Base-by-base conservation (phyloP, 2,113 vertebrate species). In the Pogona vitticeps region DNA sequence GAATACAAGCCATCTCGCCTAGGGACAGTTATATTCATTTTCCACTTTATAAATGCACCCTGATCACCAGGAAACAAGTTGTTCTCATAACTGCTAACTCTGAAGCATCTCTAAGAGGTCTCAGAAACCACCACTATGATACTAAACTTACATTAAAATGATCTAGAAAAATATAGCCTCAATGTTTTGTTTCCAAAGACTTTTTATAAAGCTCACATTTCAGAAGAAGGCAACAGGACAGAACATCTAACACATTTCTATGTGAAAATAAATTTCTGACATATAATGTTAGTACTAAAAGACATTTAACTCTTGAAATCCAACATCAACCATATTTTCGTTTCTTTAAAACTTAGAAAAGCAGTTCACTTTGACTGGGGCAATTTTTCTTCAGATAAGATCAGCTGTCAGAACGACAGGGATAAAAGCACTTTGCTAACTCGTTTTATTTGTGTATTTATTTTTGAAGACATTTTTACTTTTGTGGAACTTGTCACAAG, bases 31-130 rank as follows among this genome's bases (percentile, higher is more conserved):
- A 70, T 63, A 63, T 23, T 46, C 7, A 42, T 81, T 88, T 84
- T 73, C 42, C 88, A 71, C 21, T 58, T 65, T 92, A 85, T 80
- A 92, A 91, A 92, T 91, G 89, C 83, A 94, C 94, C 92, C 94
- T 36, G 73, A 82, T 85, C 76, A 28, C 86, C 86, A 92, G 63
- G 91, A 93, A 78, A 56, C 68, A 88, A 92, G 80, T 68, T 10
- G 52, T 89, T 90, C 84, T 77, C 72, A 61, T 83, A 93, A 78
- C 7, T 56, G 72, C 85, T 91, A 91, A 80, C 71, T 85, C 28
- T 52, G 73, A 86, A 80, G 75, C 67, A 82, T 90, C 70, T 91
- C 75, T 71, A 85, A 91, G 75, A 86, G 85, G 59, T 26, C 80
- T 86, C 42, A 83, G 85, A 91, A 81, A 71, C 42, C 88, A 63